Conservation (phyloP, 2,113 vertebrate genomes). For the mouse (Mus musculus) region DNA sequence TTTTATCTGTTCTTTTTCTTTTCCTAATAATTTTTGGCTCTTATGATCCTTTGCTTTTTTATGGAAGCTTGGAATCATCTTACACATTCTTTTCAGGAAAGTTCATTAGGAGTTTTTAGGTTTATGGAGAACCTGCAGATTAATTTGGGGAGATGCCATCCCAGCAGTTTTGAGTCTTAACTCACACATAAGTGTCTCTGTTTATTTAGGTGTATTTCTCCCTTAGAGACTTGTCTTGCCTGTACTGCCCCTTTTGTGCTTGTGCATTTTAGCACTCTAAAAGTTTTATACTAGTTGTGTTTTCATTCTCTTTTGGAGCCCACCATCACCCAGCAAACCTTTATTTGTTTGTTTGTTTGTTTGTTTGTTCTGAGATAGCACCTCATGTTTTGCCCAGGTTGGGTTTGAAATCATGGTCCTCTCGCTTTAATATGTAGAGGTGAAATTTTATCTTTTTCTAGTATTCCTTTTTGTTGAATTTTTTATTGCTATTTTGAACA, state of each 20-base stretch:
- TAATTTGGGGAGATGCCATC: background rate
- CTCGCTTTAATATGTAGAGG: background rate
- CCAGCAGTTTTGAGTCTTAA: background rate
- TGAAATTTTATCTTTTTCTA: background rate
- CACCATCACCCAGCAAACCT: background rate
- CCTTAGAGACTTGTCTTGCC: background rate
- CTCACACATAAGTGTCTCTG: background rate
- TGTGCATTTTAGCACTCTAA: background rate
- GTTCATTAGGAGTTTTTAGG: background rate
- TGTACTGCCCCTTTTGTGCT: background rate
- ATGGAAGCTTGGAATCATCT: background rate
- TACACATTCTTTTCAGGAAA: background rate
- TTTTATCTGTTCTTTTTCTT: background rate
- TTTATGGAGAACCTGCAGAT: background rate
- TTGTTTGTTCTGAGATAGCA: background rate
- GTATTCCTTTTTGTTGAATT: background rate
- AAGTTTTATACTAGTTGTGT: conserved; percentile 7
- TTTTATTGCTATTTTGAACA: background rate
- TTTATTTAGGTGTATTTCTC: conserved; percentile 39
- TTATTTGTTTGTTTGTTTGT: background rate
- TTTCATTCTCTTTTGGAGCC: background rate
- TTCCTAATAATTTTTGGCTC: background rate
- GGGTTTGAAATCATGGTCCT: background rate
- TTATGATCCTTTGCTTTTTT: background rate
- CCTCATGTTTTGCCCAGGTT: background rate